Evolutionary conservation across 1,140 invertebrate genomes (phyloP).

Genomic region (Nasonia longicornis): DNA sequence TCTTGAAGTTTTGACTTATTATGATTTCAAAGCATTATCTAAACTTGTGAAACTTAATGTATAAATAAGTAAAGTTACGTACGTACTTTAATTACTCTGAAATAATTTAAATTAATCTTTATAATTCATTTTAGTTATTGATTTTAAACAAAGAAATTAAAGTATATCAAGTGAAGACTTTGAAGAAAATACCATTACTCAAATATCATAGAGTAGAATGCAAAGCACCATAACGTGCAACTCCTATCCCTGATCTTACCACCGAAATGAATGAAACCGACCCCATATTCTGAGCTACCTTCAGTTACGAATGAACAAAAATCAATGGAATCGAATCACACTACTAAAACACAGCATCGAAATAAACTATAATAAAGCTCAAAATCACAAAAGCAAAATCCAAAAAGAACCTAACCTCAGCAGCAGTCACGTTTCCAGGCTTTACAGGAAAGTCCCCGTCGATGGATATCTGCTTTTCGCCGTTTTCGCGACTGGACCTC

Average conservation of each 20-base stretch:
- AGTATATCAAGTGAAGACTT: no score
- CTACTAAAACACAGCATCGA: background rate
- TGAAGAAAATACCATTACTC: no score
- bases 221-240: background rate
- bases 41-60: no score
- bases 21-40: no score
- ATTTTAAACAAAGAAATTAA: no score
- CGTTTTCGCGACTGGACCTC: slow-evolving; percentile 51
- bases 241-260: background rate
- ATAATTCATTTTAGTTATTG: no score
- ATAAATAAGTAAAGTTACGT: no score
- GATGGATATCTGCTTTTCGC: slow-evolving; percentile 67
- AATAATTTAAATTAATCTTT: no score
- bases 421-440: slow-evolving; percentile 53
- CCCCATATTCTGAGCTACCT: no score
- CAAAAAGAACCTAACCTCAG: slow-evolving; percentile 60
- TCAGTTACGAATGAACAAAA: no score
- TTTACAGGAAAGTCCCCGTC: slow-evolving; percentile 60
- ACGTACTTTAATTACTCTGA: no score
- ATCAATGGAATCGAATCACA: background rate
- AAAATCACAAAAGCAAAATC: background rate
- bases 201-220: background rate
- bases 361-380: background rate
- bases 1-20: no score
- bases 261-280: background rate